Evolutionary conservation across 92 coral and sea anemone species (phyloP).

Genomic region (Siderastrea radians): DNA sequence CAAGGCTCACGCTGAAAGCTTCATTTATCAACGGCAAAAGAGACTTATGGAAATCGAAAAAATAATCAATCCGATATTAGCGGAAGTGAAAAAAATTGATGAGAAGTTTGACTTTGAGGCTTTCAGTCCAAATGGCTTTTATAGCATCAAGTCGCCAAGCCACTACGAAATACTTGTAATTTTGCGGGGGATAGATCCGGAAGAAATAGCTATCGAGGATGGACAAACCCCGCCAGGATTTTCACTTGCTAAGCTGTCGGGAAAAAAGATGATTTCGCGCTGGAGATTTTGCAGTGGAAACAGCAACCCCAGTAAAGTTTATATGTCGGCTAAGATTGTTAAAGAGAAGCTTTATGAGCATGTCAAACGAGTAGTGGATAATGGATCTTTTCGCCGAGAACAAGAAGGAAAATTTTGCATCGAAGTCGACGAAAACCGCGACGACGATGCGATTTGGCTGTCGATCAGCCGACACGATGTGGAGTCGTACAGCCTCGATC

Average conservation of each 20-base stretch:
- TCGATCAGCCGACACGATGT: constrained; percentile 49
- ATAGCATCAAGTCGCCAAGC: constrained; percentile 48
- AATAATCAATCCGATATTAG: constrained; percentile 63
- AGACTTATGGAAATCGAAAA: constrained; percentile 37
- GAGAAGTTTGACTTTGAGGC: constrained; percentile 61
- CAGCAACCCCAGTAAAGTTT: constrained; percentile 80
- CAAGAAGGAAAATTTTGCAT: constrained; percentile 19
- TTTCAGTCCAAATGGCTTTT: constrained; percentile 41
- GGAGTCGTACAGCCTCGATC: constrained; percentile 38
- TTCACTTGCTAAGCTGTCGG: constrained; percentile 66
- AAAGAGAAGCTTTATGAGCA: constrained; percentile 59
- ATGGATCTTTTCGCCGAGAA: not conserved
- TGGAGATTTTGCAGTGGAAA: constrained; percentile 68
- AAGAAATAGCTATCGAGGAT: constrained; percentile 77
- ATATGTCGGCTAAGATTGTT: constrained; percentile 71
- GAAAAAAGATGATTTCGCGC: constrained; percentile 44
- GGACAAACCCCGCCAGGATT: constrained; percentile 82
- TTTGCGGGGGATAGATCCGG: constrained; percentile 64
- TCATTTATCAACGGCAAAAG: constrained; percentile 13
- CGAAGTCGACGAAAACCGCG: constrained; percentile 37
- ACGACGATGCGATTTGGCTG: constrained; percentile 57
- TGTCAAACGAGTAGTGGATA: constrained; percentile 38
- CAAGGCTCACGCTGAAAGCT: constrained; percentile 39
- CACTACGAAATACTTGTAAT: constrained; percentile 62
- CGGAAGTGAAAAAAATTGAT: constrained; percentile 60